These are phyloP conservation scores for Steinernema khuongi DNA, from an alignment of 1,140 invertebrate genomes.

Conservation along the genomic window DNA sequence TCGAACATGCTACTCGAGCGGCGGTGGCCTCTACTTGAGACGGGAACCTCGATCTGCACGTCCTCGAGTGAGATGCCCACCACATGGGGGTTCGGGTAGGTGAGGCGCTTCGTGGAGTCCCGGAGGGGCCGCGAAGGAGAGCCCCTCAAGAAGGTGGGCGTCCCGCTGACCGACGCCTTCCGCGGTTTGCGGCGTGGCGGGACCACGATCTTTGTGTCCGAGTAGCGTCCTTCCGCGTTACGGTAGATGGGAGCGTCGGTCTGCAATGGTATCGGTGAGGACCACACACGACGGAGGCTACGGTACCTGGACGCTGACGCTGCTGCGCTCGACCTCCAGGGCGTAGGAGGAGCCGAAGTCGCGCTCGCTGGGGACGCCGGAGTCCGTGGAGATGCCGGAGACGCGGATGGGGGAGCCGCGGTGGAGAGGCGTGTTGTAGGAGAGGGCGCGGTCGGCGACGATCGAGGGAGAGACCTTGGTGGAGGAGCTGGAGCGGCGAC, in stretches of 20 bases:
- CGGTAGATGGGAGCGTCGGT: constrained; percentile 29
- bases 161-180: background rate
- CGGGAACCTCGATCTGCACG: background rate
- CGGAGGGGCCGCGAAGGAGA: background rate
- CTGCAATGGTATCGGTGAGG: background rate
- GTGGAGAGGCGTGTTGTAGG: background rate
- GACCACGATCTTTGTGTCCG: constrained; percentile 30
- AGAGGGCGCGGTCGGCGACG: background rate
- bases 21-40: background rate
- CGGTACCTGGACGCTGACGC: background rate
- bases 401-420: constrained; percentile 1
- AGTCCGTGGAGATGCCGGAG: constrained; percentile 2
- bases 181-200: constrained; percentile 10
- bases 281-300: background rate
- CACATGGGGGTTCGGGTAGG: background rate
- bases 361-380: background rate
- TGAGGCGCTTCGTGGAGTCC: background rate
- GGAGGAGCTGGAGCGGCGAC: background rate
- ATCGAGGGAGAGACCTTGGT: background rate
- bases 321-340: background rate
- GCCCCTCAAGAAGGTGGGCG: background rate
- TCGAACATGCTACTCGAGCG: background rate
- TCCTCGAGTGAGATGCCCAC: background rate
- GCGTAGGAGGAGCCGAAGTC: constrained; percentile 11
- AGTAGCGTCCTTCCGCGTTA: constrained; percentile 34